Conservation (phyloP, 2,888 invertebrate species). For the Psylliodes chrysocephalus region DNA sequence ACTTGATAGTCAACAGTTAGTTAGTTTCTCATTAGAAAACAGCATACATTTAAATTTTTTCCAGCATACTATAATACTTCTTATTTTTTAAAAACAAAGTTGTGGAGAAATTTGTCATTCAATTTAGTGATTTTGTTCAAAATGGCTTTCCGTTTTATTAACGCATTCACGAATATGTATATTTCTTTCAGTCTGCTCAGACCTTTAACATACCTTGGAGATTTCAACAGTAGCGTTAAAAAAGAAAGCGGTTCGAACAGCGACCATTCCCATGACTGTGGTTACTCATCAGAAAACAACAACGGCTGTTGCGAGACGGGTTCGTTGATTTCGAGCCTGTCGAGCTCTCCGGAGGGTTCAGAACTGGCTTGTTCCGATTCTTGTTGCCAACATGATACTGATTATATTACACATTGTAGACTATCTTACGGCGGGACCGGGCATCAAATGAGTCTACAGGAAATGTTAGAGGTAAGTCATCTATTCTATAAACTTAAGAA, state of each 20-base stretch:
- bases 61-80: no score
- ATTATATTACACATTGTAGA: conserved; percentile 56
- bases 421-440: conserved; percentile 65
- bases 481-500: no score
- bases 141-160: no score
- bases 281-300: conserved; percentile 88
- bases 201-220: conserved; percentile 31
- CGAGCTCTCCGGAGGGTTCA: conserved; percentile 89
- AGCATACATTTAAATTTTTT: no score
- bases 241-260: conserved; percentile 72
- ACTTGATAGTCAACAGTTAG: no score
- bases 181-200: conserved; percentile 23
- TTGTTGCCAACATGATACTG: conserved; percentile 80
- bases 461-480: conserved; percentile 82
- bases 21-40: no score
- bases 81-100: no score
- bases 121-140: no score
- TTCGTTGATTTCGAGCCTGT: conserved; percentile 78
- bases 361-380: conserved; percentile 91
- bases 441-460: conserved; percentile 74
- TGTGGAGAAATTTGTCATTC: no score
- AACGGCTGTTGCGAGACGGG: conserved; percentile 76
- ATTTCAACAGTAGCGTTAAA: conserved; percentile 39
- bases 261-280: conserved; percentile 84
- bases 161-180: no score